Conservation (phyloP, 2,888 invertebrate species). For the Reticulitermes lucifugus region DNA sequence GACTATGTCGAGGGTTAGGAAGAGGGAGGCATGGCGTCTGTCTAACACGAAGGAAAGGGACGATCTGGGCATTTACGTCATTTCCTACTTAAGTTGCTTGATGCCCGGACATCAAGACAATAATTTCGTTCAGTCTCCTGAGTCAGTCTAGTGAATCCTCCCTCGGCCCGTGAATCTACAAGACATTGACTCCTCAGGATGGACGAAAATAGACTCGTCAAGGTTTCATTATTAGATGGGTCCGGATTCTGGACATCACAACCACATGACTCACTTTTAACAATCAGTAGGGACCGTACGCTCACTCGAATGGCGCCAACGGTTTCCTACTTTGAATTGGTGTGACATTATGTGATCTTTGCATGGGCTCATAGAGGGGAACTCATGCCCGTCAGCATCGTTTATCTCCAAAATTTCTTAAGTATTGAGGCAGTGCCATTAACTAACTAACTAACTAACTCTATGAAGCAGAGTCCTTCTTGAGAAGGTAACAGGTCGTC, state of each 20-base stretch:
- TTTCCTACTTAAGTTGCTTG: slow-evolving; percentile 40
- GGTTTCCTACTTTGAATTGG: too few species aligned
- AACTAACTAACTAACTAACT: too few species aligned
- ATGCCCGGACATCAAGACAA: slow-evolving; percentile 27
- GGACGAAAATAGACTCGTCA: background rate
- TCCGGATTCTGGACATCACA: too few species aligned
- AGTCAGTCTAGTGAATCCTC: background rate
- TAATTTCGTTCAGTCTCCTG: slow-evolving; percentile 25
- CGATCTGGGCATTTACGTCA: slow-evolving; percentile 41
- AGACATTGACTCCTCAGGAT: slow-evolving; percentile 24
- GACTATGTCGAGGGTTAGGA: background rate
- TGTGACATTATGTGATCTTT: too few species aligned
- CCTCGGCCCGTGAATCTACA: background rate
- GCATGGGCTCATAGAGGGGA: too few species aligned
- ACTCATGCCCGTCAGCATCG: too few species aligned
- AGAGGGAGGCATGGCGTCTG: slow-evolving; percentile 21
- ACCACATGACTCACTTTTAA: background rate
- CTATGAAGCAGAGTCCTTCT: too few species aligned
- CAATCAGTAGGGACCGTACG: too few species aligned
- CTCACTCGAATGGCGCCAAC: background rate
- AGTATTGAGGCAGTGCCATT: too few species aligned
- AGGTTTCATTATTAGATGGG: background rate
- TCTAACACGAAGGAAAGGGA: slow-evolving; percentile 35
- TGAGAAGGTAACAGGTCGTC: too few species aligned
- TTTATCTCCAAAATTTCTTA: too few species aligned